These are phyloP conservation scores for Sphenopsis melanotis DNA, from an alignment of 2,797 vertebrate species.

Conservation along the genomic window DNA sequence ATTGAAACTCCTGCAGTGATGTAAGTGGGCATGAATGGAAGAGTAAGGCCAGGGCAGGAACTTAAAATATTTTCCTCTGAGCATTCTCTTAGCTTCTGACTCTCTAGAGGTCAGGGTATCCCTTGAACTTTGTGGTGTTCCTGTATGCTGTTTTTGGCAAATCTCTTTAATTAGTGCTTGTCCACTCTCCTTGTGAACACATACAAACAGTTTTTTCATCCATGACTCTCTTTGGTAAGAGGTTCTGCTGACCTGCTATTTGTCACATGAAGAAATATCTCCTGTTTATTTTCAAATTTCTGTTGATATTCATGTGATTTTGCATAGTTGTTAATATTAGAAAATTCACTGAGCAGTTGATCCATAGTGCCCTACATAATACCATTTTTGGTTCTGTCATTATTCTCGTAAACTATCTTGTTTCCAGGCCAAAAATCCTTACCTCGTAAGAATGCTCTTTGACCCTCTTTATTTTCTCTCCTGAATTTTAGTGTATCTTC, in stretches of 20 bases:
- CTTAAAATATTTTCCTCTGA: not conserved
- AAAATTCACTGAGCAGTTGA: not conserved
- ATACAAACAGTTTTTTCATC: not conserved
- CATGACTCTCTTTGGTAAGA: not conserved
- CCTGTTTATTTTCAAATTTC: not conserved
- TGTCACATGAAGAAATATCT: not conserved
- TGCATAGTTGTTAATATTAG: rapidly evolving
- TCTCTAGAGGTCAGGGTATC: not conserved
- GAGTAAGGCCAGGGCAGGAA: not conserved
- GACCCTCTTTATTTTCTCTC: not conserved
- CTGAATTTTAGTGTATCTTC: not conserved
- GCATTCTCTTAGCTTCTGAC: not conserved
- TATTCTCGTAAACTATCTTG: not conserved
- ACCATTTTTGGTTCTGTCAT: not conserved
- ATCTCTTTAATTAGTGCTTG: not conserved
- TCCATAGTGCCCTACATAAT: not conserved
- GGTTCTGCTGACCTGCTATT: not conserved
- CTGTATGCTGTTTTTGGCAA: not conserved
- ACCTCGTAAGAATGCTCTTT: not conserved
- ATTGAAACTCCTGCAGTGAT: not conserved
- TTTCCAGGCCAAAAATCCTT: not conserved
- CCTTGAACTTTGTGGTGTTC: not conserved
- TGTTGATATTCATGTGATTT: not conserved
- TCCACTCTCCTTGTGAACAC: not conserved
- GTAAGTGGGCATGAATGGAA: not conserved